Evolutionary conservation across 2,113 vertebrate species (phyloP), one percentile per base, ranked within the genome.

Genomic region (Prionailurus viverrinus): DNA sequence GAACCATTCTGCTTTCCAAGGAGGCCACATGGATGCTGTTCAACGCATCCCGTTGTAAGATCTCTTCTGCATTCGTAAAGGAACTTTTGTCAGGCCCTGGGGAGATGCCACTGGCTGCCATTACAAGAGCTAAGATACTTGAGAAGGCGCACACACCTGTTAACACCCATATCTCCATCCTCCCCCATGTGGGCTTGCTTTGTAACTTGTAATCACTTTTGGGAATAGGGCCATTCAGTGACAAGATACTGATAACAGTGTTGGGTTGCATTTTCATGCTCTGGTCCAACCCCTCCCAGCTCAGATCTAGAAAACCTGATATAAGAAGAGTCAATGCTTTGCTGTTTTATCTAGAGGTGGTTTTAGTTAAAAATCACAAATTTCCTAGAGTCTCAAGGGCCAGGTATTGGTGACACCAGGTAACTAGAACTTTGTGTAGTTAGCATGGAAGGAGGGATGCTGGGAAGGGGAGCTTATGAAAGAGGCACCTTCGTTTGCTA

Each of bases 311-410:
- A 51, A 65, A 87, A n/a, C 25, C 51, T 36, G 18, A 7, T 66
- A 33, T 55, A 48, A 15, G 21, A 29, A 63, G 21, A 94, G 48
- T 23, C 66, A 89, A 51, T 7, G 7, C 11, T 76, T 90, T 73
- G 27, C n/a, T 86, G 2, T 51, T 80, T 79, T 31, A 76, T 48
- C 63, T 79, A 53, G 68, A 94, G 23, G 63, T 4, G 7, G 8
- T 39, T 95, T 91, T 86, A 95, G 87, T 69, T 88, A 83, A 88
- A 88, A 95, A 83, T 53, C 21, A 6, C 4, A 76, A 76, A n/a
- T 91, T 96, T 82, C n/a, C 48, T 83, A 55, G 53, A 41, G 11
- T 69, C 36, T 91, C 63, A 73, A 39, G 55, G 6, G 23, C 53
- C 31, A 95, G 48, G 79, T n/a, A 29, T 8, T 58, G 58, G 36